Percentiles rank a stretch among this genome's conserved stretches.
Evolutionary conservation across 2,888 invertebrate genomes (phyloP).

Genomic region (Agriopis marginaria): DNA sequence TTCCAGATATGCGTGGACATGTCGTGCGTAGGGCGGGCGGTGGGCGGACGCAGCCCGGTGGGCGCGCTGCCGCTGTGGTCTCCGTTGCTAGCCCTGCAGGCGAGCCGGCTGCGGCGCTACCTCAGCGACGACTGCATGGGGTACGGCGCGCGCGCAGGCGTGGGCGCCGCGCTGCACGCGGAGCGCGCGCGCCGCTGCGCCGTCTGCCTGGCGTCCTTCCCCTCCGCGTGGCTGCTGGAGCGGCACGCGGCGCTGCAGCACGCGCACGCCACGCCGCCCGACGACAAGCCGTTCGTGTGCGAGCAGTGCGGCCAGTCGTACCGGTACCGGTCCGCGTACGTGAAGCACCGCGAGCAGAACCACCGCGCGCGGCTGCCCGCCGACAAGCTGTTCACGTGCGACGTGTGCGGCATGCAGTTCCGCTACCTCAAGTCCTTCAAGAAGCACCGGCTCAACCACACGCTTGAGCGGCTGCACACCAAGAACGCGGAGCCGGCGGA

Average conservation of each 20-base stretch:
- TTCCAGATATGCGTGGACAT: conserved; percentile 83
- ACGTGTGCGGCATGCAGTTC: conserved; percentile 97
- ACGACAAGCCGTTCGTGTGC: conserved; percentile 96
- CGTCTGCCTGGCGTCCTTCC: conserved; percentile 94
- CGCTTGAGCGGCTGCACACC: conserved; percentile 93
- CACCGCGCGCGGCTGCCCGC: conserved; percentile 95
- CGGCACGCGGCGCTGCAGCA: conserved; percentile 95
- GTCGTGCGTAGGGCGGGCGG: conserved; percentile 67
- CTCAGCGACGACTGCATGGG: conserved; percentile 83
- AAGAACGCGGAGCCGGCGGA: conserved; percentile 85
- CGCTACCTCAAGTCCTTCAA: conserved; percentile 96
- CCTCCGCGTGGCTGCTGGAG: conserved; percentile 94
- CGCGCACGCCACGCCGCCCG: conserved; percentile 86
- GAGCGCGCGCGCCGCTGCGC: conserved; percentile 88
- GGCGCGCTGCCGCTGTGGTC: conserved; percentile 73
- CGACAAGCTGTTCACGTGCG: conserved; percentile 95
- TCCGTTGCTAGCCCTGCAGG: conserved; percentile 80
- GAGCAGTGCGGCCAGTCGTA: conserved; percentile 97
- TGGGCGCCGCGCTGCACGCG: conserved; percentile 65
- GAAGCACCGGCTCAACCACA: conserved; percentile 95
- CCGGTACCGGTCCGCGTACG: conserved; percentile 92
- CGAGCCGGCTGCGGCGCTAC: conserved; percentile 80
- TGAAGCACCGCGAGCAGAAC: conserved; percentile 93
- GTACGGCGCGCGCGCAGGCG: conserved; percentile 70
- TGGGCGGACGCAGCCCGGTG: conserved; percentile 65